Base-by-base conservation (phyloP, 2,113 vertebrate genomes). In the Emydura subglobosa region DNA sequence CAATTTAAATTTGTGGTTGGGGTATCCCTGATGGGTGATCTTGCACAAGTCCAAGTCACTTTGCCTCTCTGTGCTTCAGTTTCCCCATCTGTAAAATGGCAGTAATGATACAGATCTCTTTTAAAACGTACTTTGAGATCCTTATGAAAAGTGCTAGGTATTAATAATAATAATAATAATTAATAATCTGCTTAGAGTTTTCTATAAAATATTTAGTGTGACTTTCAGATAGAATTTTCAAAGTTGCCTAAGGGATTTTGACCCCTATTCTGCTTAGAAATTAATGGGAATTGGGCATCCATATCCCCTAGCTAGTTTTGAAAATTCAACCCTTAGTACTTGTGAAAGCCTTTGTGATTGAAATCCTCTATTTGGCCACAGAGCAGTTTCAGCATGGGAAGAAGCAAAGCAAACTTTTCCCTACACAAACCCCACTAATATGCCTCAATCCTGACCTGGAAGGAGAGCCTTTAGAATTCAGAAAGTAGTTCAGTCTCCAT, bases 171-270 rank as follows among this genome's bases (percentile, higher is more conserved):
- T n/a, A 1, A 65, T 88, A 9, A 84, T 95, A 90, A 84, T 74
- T 95, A 90, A 84, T 74, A 88, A 79, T 21, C 17, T 92, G 49
- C 34, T 42, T 87, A 72, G 42, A 3, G 44, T 78, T 82, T 89
- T 19, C 39, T 47, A 59, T 61, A 55, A 13, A 1, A 6, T 78
- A 49, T 57, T 82, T 83, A 85, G 2, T 76, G 17, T 61, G 7
- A 93, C 82, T 89, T 92, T 53, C 57, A 24, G 6, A 74, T 5
- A 94, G 55, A 22, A 12, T 53, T 96, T 93, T 95, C 49, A 54
- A 88, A 95, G 79, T 21, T 74, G 44, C 29, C 78, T 82, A n/a
- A 74, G n/a, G 1, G 10, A 80, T 84, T 96, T 94, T 95, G 85
- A 55, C 51, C 83, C 34, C 19, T 16, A 14, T 51, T 82, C 27